phyloP scores from a whole-genome alignment of 2,113 vertebrate genomes.

The Hyperopisus bebe region DNA sequence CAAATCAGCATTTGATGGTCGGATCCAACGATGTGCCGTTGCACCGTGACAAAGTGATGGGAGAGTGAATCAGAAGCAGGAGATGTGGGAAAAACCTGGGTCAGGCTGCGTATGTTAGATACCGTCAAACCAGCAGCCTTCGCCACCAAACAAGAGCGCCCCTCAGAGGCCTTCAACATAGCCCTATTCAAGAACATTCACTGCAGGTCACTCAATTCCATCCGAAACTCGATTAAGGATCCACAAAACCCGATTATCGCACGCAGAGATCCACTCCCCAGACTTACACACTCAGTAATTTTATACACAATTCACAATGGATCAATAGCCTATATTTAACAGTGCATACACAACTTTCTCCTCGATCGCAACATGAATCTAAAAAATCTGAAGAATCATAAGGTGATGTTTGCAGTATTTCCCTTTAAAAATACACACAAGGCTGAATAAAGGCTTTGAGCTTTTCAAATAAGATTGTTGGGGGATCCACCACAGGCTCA shows the following conservation, averaged over 20 bases:
- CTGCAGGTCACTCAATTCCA: neutral
- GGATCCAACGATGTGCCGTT: neutral
- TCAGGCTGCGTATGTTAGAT: neutral
- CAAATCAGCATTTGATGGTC: neutral
- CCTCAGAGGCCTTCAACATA: neutral
- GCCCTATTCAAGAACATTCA: neutral
- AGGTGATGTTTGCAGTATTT: neutral
- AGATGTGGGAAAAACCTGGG: neutral
- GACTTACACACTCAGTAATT: neutral
- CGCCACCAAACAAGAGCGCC: neutral
- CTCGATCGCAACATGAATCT: neutral
- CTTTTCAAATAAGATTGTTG: neutral
- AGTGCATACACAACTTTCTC: too few species aligned
- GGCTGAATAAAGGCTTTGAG: neutral
- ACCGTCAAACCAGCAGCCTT: neutral
- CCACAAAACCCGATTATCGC: neutral
- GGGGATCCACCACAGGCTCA: neutral
- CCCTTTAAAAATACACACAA: neutral
- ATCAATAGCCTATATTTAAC: neutral
- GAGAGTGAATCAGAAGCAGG: neutral
- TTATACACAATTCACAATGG: neutral
- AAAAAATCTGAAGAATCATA: neutral
- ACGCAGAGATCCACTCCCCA: neutral
- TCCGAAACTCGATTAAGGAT: neutral
- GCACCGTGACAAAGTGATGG: neutral